Evolutionary conservation across 2,113 vertebrate species (phyloP).

Genomic region (Paramisgurnus dabryanus): DNA sequence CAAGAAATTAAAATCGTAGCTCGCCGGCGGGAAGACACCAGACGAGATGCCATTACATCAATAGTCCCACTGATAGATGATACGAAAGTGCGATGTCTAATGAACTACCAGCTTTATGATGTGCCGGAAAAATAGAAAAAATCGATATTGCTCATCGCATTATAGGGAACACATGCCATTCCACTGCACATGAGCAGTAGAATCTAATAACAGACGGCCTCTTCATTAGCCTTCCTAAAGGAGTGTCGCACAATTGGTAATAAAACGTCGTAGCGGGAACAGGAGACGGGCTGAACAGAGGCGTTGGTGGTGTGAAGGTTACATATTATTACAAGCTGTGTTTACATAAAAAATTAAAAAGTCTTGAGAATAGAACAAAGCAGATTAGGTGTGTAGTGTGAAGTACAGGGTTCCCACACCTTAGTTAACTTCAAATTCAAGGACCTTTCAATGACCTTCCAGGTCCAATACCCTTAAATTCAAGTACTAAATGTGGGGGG

Average conservation of each 20-base stretch:
- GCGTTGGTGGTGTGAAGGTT: background rate
- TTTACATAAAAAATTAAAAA: background rate
- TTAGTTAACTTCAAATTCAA: too few relatives aligned
- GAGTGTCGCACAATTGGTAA: slow-evolving; percentile 7
- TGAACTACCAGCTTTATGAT: slow-evolving; percentile 61
- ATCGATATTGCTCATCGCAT: slow-evolving; percentile 48
- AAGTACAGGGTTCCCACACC: too few relatives aligned
- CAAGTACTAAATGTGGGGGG: too few relatives aligned
- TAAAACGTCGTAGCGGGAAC: background rate
- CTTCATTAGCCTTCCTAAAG: slow-evolving; percentile 31
- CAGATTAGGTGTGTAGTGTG: too few relatives aligned
- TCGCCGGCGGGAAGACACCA: slow-evolving; percentile 55
- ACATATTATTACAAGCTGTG: background rate
- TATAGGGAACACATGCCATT: slow-evolving; percentile 28
- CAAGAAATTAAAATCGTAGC: slow-evolving; percentile 78
- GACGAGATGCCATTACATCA: slow-evolving; percentile 41
- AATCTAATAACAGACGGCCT: slow-evolving; percentile 26
- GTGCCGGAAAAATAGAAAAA: background rate
- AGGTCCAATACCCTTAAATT: too few relatives aligned
- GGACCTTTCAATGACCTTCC: too few relatives aligned
- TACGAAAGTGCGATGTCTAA: slow-evolving; percentile 46
- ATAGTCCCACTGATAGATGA: slow-evolving; percentile 49
- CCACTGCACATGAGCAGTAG: background rate
- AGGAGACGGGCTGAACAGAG: slow-evolving; percentile 3
- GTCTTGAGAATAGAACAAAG: too few relatives aligned